Base-by-base conservation (phyloP, 2,113 vertebrate genomes). In the Lathamus discolor region DNA sequence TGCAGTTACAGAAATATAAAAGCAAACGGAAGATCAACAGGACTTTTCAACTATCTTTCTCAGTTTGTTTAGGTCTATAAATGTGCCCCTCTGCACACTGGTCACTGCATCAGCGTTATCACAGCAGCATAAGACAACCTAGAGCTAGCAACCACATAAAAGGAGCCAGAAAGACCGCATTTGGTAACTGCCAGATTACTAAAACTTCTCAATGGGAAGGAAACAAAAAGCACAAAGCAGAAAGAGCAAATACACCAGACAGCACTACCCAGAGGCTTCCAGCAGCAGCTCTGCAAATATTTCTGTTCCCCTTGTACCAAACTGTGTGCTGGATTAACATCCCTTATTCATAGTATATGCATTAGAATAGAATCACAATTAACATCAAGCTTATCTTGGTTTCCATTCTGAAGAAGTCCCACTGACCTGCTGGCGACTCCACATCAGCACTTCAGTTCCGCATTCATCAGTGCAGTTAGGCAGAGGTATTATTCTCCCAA, bases 381-480 rank as follows among this genome's bases (percentile, higher is more conserved):
- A 67, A 67, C 63, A 78, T 31, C 73, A 73, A 87, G 70, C 31
- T 79, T 33, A 68, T 2, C 48, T 76, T 16, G 14, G 25, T 52
- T 70, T 46, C 55, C 13, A 4, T 41, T 78, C 39, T 44, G 44
- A 87, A 28, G 29, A 75, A 81, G 35, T 23, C 52, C 57, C 44
- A 29, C 1, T 31, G n/a, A 41, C 59, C 54, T 4, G 1, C 46
- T 62, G 49, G 33, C 24, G 49, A 88, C 44, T 91, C 35, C 0
- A 0, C 23, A 37, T 2, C 3, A 86, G 55, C 48, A 9, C 29
- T 33, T 67, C 66, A 63, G 61, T 86, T 8, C 2, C 2, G 0
- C 29, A 48, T 62, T 66, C 67, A 74, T 8, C 52, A n/a, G 8
- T 9, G 41, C 14, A 25, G 37, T 43, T 51, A 55, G 78, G 31